Base-by-base conservation (phyloP, 1,140 invertebrate species). In the Meloidogyne chitwoodi region DNA sequence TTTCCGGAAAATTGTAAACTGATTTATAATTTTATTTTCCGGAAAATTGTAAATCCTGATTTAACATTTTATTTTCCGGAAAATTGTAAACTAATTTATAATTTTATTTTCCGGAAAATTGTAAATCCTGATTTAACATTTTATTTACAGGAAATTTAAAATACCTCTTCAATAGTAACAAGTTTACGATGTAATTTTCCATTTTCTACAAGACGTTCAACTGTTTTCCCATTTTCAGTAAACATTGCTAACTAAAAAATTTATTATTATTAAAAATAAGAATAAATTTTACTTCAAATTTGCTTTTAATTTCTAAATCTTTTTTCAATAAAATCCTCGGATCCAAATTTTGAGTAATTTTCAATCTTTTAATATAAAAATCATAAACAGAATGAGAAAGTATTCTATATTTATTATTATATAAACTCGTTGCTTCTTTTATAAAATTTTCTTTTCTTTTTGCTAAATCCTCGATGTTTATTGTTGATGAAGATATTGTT, bases 291-390 rank as follows among this genome's bases (percentile, higher is more conserved):
- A 38, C 34, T 38, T 26, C 5, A 41, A 67, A 67, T 41, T 67
- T 67, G 65, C 38, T 67, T 10, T 19, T 31, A 67, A 67, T 67
- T n/a, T 67, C 65, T 22, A 67, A 34, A 41, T 67, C 65, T n/a
- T 67, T 67, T 41, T 67, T 67, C 22, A 67, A 41, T 10, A 67
- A 26, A 31, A 67, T n/a, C 26, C 65, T 19, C 5, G 65, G 38
- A 41, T 67, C 65, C 22, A 67, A 41, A 34, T 67, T 67, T n/a
- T 41, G 65, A 6, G 65, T 41, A 67, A 67, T 41, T 67, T 67
- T 67, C 8, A 67, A 8, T 41, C 65, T 31, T 26, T 67, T 67
- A 41, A 67, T n/a, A 41, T 67, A 67, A 24, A 67, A 67, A 22
- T 67, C 38, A 22, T 67, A 67, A 31, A 67, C 22, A n/a, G 29